These are phyloP conservation scores for Creontiades dilutus DNA, from an alignment of 2,888 invertebrate genomes.

Conservation along the genomic window DNA sequence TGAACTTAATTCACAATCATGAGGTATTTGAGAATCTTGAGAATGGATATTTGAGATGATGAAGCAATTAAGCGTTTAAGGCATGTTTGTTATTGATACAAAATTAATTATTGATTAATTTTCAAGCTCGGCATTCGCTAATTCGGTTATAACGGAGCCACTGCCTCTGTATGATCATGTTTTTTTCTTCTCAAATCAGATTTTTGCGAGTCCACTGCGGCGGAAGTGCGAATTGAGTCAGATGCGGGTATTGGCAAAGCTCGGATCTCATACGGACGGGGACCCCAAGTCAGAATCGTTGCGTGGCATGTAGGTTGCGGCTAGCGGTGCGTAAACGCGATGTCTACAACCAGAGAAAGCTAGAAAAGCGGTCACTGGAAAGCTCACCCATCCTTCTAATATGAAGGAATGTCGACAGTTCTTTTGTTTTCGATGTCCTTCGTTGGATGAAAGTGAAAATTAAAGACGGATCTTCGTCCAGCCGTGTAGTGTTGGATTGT, in stretches of 20 bases:
- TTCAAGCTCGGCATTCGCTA: too few relatives aligned
- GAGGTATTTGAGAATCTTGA: too few relatives aligned
- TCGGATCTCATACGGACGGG: neutral
- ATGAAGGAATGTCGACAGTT: neutral
- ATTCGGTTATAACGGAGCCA: neutral
- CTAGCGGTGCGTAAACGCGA: constrained; percentile 44
- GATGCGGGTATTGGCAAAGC: constrained; percentile 35
- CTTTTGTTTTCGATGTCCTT: neutral
- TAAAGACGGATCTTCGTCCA: neutral
- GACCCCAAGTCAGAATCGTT: constrained; percentile 29
- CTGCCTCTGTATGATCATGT: neutral
- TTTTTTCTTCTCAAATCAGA: neutral
- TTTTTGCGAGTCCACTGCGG: neutral
- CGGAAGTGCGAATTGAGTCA: constrained; percentile 24
- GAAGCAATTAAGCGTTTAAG: too few relatives aligned
- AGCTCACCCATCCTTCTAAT: constrained; percentile 42
- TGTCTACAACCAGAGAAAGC: constrained; percentile 46
- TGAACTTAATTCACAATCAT: too few relatives aligned
- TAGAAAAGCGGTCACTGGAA: constrained; percentile 40
- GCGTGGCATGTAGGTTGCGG: constrained; percentile 38
- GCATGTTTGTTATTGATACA: too few relatives aligned
- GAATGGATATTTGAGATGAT: too few relatives aligned
- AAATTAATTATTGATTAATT: too few relatives aligned
- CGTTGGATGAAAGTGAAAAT: constrained; percentile 7
- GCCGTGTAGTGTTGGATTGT: neutral